A percentile compares a stretch with the other conserved stretches of the same genome.
Conservation (phyloP, 2,113 vertebrate species). For the Megaceryle maxima region DNA sequence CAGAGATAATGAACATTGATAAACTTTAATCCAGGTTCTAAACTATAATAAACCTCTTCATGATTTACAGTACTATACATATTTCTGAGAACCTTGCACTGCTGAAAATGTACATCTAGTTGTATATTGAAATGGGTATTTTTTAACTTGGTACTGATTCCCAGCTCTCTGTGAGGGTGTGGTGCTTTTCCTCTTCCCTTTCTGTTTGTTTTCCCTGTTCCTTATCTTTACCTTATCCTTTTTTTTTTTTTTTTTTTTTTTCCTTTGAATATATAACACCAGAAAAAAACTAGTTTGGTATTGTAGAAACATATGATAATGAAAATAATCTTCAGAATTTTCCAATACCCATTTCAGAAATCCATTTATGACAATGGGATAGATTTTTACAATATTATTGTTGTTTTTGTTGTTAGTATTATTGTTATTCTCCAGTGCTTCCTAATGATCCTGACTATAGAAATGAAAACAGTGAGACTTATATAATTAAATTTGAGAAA, state of each 20-base stretch:
- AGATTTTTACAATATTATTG: conserved; percentile 1
- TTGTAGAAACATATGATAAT: background rate
- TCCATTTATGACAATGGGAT: conserved; percentile 21
- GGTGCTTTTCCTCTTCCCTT: background rate
- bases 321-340: conserved; percentile 17
- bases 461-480: conserved; percentile 24
- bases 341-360: background rate
- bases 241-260: background rate
- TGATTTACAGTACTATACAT: background rate
- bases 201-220: background rate
- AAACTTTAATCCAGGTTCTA: background rate
- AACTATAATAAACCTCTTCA: background rate
- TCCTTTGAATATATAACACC: background rate
- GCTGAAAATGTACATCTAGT: background rate
- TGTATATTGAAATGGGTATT: background rate
- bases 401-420: background rate
- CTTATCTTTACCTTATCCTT: background rate
- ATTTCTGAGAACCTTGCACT: background rate
- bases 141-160: background rate
- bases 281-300: background rate
- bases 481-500: conserved; percentile 10
- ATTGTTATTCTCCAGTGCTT: conserved; percentile 36
- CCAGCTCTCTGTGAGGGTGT: fast-evolving
- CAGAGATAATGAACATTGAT: background rate
- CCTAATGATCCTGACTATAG: conserved; percentile 20